Conservation (phyloP, 2,888 invertebrate species). For the Dryocosmus kuriphilus region DNA sequence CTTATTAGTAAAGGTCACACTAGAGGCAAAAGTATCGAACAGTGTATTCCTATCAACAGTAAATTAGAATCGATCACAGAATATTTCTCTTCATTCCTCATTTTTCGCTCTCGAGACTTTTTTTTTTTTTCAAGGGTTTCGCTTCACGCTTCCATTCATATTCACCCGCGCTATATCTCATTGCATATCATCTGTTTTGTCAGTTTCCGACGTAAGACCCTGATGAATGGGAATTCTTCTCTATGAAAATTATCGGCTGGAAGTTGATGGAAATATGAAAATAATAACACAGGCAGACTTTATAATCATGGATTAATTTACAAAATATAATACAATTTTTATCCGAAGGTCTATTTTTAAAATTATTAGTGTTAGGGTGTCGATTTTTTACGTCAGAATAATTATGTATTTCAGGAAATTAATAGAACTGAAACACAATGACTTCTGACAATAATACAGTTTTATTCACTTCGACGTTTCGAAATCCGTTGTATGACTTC, state of each 20-base stretch:
- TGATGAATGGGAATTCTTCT: constrained; percentile 74
- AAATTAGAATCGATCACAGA: constrained; percentile 71
- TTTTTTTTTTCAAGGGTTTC: constrained; percentile 48
- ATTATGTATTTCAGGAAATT: too few relatives aligned
- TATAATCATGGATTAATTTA: not conserved
- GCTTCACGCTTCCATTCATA: constrained; percentile 67
- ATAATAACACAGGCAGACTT: not conserved
- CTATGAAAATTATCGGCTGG: constrained; percentile 56
- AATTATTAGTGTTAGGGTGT: too few relatives aligned
- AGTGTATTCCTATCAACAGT: constrained; percentile 69
- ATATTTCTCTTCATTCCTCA: constrained; percentile 63
- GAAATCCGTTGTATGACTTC: too few relatives aligned
- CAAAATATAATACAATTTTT: too few relatives aligned
- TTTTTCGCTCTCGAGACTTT: constrained; percentile 59
- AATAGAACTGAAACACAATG: too few relatives aligned
- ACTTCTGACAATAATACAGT: too few relatives aligned
- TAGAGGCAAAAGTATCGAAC: constrained; percentile 37
- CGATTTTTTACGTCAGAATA: too few relatives aligned
- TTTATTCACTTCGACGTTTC: too few relatives aligned
- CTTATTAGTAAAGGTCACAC: not conserved
- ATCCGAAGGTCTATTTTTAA: too few relatives aligned
- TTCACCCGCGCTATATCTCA: constrained; percentile 67
- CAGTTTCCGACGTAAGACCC: constrained; percentile 67
- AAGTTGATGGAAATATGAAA: not conserved
- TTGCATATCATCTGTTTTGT: constrained; percentile 76